Base-by-base conservation (phyloP, 2,113 vertebrate genomes). In the Syngnathus typhle region DNA sequence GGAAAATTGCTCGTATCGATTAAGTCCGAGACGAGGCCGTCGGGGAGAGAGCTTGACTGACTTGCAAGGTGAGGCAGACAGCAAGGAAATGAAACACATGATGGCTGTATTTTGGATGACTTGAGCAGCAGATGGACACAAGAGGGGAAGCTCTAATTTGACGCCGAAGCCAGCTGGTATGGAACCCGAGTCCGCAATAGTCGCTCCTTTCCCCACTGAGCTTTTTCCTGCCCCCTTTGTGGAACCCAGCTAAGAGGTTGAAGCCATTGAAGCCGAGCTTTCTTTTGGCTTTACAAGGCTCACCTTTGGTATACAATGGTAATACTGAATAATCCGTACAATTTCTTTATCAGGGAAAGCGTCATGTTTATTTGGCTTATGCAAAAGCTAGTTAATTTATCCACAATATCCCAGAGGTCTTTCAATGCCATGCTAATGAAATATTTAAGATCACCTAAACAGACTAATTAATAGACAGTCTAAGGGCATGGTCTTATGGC, bases 71-170 rank as follows among this genome's bases (percentile, higher is more conserved):
- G 75, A 82, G 77, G 83, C 71, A 73, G 77, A 73, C 65, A 71
- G 76, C 60, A 67, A 76, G 82, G 71, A 87, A 87, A 89, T 84
- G 72, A 85, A 83, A 76, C 85, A 84, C 79, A 83, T 83, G 84
- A 83, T 77, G 69, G 75, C 71, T 75, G 76, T 82, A 81, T 85
- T 32, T 85, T 89, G 83, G 81, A 81, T 76, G 73, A 78, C 78
- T 82, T 72, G 77, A 83, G 76, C 81, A 75, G 77, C 82, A 71
- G 79, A 73, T 83, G 79, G 85, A 82, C 74, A 84, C 79, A 60
- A 79, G 82, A 27, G 68, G 81, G 88, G 81, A 64, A 80, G 75
- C 77, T 84, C 78, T 79, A 65, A 84, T 86, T 88, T 73, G 71
- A 72, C 74, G 73, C 77, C 62, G 7, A 37, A 74, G 65, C 82